Evolutionary conservation across 2,113 vertebrate species (phyloP).

Genomic region (Trematomus loennbergii): DNA sequence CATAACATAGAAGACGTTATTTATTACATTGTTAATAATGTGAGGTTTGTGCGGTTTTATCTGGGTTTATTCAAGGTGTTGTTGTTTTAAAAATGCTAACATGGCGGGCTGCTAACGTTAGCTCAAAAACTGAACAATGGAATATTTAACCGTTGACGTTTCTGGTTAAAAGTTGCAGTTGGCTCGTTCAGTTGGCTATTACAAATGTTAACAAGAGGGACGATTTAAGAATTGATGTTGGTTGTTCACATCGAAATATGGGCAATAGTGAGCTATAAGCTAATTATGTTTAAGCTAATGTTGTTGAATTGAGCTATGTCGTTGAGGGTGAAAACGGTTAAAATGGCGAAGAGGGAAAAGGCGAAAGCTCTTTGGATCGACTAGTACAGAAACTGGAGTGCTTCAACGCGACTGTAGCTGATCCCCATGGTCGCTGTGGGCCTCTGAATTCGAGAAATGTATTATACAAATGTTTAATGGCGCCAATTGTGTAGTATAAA

Average conservation of each 20-base stretch:
- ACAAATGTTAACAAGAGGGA: no score
- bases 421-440: no score
- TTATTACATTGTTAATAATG: fast-evolving
- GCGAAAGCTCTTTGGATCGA: background rate
- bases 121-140: slow-evolving; percentile 77
- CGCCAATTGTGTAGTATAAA: no score
- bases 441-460: background rate
- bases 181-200: background rate
- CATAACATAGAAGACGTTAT: fast-evolving
- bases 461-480: no score
- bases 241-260: fast-evolving
- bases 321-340: slow-evolving; percentile 43
- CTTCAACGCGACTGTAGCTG: no score
- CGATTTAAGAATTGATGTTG: fast-evolving
- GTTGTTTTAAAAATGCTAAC: background rate
- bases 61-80: background rate
- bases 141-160: background rate
- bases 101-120: slow-evolving; percentile 22
- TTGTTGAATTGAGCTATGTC: slow-evolving; percentile 10
- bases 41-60: background rate
- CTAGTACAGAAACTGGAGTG: no score
- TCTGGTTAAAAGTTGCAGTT: background rate
- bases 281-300: background rate
- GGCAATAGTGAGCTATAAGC: no score
- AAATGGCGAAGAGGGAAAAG: slow-evolving; percentile 72